phyloP scores from a whole-genome alignment of 2,797 vertebrate species.

The Rhinichthys osculus region DNA sequence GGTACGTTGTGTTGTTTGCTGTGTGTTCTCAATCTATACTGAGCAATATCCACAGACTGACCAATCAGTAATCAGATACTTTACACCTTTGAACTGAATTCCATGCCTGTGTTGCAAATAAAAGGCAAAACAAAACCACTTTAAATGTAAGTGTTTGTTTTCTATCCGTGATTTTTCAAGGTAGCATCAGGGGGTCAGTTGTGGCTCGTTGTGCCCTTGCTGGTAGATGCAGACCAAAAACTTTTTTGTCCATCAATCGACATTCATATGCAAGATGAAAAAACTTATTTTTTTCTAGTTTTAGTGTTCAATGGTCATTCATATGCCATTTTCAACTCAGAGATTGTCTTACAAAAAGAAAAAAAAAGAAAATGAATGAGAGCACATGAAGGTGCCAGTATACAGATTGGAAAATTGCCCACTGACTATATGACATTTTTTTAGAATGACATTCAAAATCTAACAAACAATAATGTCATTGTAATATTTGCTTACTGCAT shows the following conservation, averaged over 20 bases:
- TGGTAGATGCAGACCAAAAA: neutral
- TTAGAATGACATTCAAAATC: neutral
- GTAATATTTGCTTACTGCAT: neutral
- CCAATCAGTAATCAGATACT: slow-evolving; percentile 54
- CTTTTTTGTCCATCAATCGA: neutral
- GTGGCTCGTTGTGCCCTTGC: neutral
- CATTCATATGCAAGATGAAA: neutral
- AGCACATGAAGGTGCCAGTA: neutral
- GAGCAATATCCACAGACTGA: slow-evolving; percentile 70
- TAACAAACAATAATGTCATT: neutral
- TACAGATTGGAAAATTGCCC: neutral
- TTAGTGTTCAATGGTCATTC: neutral
- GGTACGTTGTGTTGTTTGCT: slow-evolving; percentile 63
- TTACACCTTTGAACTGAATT: slow-evolving; percentile 61
- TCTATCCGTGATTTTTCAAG: slow-evolving; percentile 45
- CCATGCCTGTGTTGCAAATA: slow-evolving; percentile 67
- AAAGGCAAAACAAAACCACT: slow-evolving; percentile 62
- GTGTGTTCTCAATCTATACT: slow-evolving; percentile 69
- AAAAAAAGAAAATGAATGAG: neutral
- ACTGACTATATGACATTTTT: neutral
- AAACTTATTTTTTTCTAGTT: neutral
- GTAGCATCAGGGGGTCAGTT: neutral
- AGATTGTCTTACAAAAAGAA: neutral
- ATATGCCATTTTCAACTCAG: neutral
- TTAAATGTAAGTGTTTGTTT: slow-evolving; percentile 23